A percentile compares a stretch with the other conserved stretches of the same genome.
These are phyloP conservation scores for Aphodius sticticus DNA, from an alignment of 2,888 invertebrate species.

Conservation along the genomic window DNA sequence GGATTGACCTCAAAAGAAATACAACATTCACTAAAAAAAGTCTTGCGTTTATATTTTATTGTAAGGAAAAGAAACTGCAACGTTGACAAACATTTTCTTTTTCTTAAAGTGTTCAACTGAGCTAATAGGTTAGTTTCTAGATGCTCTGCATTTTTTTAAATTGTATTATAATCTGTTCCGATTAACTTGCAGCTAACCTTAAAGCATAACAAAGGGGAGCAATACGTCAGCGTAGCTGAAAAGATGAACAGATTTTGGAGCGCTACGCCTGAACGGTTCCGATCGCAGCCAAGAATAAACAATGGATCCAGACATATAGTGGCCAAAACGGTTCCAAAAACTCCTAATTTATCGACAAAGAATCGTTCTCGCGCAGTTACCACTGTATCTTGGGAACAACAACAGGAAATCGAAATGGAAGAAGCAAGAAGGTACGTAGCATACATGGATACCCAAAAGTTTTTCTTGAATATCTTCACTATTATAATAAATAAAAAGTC, in stretches of 20 bases:
- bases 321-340: constrained; percentile 61
- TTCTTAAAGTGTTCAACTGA: too few species aligned
- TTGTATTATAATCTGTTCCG: neutral
- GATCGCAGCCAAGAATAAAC: constrained; percentile 50
- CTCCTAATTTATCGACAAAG: constrained; percentile 65
- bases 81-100: too few species aligned
- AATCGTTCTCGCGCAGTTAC: constrained; percentile 64
- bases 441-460: too few species aligned
- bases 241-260: constrained; percentile 62
- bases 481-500: too few species aligned
- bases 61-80: too few species aligned
- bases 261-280: constrained; percentile 65
- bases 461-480: too few species aligned
- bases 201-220: neutral
- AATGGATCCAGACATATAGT: constrained; percentile 20
- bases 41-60: too few species aligned
- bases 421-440: constrained; percentile 66
- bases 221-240: constrained; percentile 64
- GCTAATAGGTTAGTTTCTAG: too few species aligned
- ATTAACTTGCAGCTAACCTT: neutral
- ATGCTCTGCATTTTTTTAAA: neutral
- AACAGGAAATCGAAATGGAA: constrained; percentile 69
- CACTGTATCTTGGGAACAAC: constrained; percentile 67
- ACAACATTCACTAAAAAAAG: too few species aligned
- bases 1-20: too few species aligned